Conservation (phyloP, 1,140 invertebrate genomes). For the Copidosoma floridanum region DNA sequence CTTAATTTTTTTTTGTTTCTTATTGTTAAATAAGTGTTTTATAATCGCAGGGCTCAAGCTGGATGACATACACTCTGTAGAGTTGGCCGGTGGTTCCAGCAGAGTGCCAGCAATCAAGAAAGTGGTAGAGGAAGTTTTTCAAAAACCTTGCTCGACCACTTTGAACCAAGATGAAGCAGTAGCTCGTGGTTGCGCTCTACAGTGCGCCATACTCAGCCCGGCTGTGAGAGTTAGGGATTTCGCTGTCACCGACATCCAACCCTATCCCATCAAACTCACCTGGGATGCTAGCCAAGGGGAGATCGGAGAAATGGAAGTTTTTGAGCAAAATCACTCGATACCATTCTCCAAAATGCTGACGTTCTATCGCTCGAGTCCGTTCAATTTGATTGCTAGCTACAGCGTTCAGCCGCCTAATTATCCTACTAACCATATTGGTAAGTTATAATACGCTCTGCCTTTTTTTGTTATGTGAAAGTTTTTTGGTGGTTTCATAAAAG, state of each 20-base stretch:
- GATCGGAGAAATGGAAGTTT: conserved; percentile 76
- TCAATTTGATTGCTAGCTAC: conserved; percentile 83
- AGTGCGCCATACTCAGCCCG: conserved; percentile 95
- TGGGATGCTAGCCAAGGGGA: conserved; percentile 78
- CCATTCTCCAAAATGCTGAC: conserved; percentile 94
- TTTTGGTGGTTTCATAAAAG: too few species aligned
- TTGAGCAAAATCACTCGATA: conserved; percentile 81
- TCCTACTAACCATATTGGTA: conserved; percentile 79
- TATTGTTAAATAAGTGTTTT: conserved; percentile 25
- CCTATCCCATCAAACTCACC: conserved; percentile 82
- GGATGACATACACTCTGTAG: conserved; percentile 91
- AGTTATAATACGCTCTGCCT: conserved; percentile 35
- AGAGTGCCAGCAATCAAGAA: conserved; percentile 91
- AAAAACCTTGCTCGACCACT: conserved; percentile 86
- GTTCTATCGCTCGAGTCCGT: conserved; percentile 85
- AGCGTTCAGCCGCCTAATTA: conserved; percentile 67
- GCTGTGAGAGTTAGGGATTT: conserved; percentile 95
- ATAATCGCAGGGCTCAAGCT: conserved; percentile 67
- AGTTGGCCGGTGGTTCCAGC: conserved; percentile 94
- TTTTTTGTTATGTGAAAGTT: too few species aligned
- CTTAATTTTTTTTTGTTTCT: conserved; percentile 12
- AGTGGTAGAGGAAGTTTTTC: conserved; percentile 84
- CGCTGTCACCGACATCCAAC: conserved; percentile 87
- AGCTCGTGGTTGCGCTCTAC: conserved; percentile 90
- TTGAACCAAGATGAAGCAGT: conserved; percentile 98